Conservation (phyloP, 1,140 invertebrate species). For the Physella acuta region DNA sequence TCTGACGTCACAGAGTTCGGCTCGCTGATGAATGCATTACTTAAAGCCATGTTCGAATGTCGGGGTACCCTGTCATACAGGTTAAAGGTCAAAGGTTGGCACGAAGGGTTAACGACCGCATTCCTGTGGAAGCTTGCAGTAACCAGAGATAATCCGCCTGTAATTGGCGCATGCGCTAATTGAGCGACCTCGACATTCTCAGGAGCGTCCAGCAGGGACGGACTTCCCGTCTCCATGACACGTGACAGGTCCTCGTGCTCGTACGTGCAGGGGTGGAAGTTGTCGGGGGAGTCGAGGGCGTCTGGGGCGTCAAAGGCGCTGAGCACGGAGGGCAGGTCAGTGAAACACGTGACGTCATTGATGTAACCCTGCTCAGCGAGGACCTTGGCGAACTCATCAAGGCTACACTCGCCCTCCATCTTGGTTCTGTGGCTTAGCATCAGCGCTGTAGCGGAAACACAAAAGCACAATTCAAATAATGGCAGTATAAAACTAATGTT, state of each 20-base stretch:
- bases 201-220: neutral
- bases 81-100: neutral
- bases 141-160: too few species aligned
- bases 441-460: too few species aligned
- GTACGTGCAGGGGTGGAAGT: neutral
- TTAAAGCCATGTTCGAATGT: too few species aligned
- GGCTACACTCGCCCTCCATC: constrained; percentile 15
- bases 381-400: constrained; percentile 14
- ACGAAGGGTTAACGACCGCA: neutral
- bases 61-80: neutral
- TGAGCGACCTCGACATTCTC: neutral
- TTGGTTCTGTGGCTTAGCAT: too few species aligned
- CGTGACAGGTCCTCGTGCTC: constrained; percentile 5
- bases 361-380: constrained; percentile 14
- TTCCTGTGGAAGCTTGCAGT: neutral
- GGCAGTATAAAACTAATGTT: too few species aligned
- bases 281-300: constrained; percentile 6
- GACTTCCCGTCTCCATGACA: neutral
- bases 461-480: too few species aligned
- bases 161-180: neutral
- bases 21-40: too few species aligned
- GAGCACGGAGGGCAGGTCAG: constrained; percentile 10
- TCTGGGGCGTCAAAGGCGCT: constrained; percentile 1
- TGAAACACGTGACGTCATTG: constrained; percentile 15
- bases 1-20: too few species aligned